Conservation (phyloP, 2,797 vertebrate genomes). For the Lemur catta region DNA sequence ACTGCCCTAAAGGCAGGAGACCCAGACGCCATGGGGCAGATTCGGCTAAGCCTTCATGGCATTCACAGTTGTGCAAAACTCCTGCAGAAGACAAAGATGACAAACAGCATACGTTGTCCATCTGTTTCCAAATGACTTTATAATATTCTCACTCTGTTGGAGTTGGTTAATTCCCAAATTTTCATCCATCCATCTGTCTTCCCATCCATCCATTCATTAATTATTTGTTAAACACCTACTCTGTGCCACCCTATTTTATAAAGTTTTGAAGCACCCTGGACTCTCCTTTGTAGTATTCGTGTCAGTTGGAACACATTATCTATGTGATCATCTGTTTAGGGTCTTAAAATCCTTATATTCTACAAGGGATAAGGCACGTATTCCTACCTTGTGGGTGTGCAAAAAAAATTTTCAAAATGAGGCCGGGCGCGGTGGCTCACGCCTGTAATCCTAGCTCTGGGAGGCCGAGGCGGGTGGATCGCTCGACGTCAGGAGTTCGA, state of each 20-base stretch:
- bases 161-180: neutral
- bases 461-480: too few species aligned
- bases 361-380: neutral
- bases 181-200: neutral
- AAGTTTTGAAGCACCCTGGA: neutral
- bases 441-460: too few species aligned
- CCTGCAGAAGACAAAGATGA: neutral
- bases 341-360: neutral
- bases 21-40: neutral
- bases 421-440: too few species aligned
- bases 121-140: neutral
- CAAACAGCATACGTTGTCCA: neutral
- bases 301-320: neutral
- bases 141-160: neutral
- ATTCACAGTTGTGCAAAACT: neutral
- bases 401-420: neutral
- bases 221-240: neutral
- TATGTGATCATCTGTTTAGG: neutral
- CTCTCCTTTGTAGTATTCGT: neutral
- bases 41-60: rapidly evolving
- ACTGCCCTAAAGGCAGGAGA: neutral
- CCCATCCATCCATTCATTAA: neutral
- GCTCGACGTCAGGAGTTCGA: too few species aligned
- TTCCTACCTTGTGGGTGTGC: neutral
- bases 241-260: neutral